Conservation (phyloP, 2,888 invertebrate genomes). For the Chorisops tibialis region DNA sequence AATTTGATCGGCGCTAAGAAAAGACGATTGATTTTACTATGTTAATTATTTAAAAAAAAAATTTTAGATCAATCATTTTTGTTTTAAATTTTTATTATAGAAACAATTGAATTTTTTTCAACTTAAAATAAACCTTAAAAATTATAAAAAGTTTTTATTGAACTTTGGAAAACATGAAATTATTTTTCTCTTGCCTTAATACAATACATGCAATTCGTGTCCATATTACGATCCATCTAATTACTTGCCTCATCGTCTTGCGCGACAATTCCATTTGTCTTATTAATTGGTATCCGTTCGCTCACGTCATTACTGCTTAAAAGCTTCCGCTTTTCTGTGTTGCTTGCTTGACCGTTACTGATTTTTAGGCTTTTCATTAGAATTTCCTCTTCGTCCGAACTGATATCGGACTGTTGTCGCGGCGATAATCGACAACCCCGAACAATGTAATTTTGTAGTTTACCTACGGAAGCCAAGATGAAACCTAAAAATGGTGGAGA, state of each 20-base stretch:
- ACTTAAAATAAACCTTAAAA: too few relatives aligned
- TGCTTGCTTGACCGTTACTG: constrained; percentile 4
- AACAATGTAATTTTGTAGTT: constrained; percentile 68
- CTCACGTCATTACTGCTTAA: background rate
- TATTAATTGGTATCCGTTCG: background rate
- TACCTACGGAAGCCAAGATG: constrained; percentile 82
- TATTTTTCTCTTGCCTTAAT: too few relatives aligned
- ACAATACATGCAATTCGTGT: too few relatives aligned
- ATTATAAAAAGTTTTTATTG: too few relatives aligned
- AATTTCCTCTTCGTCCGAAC: constrained; percentile 56
- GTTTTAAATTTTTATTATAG: too few relatives aligned
- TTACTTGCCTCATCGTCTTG: constrained; percentile 28
- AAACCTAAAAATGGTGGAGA: constrained; percentile 95
- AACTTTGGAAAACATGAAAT: too few relatives aligned
- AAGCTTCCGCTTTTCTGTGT: constrained; percentile 5
- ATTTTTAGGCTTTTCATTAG: constrained; percentile 31
- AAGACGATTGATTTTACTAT: too few relatives aligned
- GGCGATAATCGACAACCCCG: constrained; percentile 74
- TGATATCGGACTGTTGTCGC: constrained; percentile 69
- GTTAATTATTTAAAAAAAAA: too few relatives aligned
- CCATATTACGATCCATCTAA: background rate
- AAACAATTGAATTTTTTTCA: too few relatives aligned
- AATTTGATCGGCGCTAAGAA: too few relatives aligned
- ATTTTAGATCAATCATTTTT: too few relatives aligned
- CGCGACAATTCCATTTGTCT: constrained; percentile 22